Evolutionary conservation across 2,888 invertebrate species (phyloP), one percentile per base, ranked within the genome.

Genomic region (Diaprepes abbreviatus): DNA sequence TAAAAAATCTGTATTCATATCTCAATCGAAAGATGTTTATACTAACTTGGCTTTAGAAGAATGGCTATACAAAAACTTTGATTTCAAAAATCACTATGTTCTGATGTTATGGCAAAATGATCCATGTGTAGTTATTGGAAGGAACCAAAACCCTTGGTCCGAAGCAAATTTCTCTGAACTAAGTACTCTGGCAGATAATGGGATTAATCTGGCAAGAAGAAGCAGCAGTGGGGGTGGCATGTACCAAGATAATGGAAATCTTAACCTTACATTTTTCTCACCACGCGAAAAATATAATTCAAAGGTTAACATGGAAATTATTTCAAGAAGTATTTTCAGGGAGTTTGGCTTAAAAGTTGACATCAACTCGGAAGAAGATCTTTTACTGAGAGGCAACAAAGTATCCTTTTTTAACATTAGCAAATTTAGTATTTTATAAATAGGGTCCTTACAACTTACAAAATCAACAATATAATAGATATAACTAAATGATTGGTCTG

Each of bases 211-310:
- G 70, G 97, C 94, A 0, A 89, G 99, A 66, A 89, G 99, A 40
- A 95, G 95, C 80, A 97, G 97, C 84, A 98, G 98, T 24, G 94
- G 99, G 70, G 98, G 98, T 21, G 93, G 97, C 2, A 97, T 99
- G 19, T 99, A 95, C 83, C 98, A 99, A 83, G 98, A 99, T 83
- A 85, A 89, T 73, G 97, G 97, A 66, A 97, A 97, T 85, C 86
- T 97, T 0, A 98, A 97, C 85, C 88, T 97, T 73, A 94, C 96
- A 0, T 96, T 98, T 84, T 93, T 99, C 79, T 93, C 95, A 9
- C 89, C 93, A 1, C 89, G 92, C 73, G 91, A 92, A 74, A 43
- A 40, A 52, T 63, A 31, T 45, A 87, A 91, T 65, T 97, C 98
- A 82, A 90, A 95, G 83, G 88, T 98, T 65, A 91, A 90, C 78